Conservation (phyloP, 2,113 vertebrate species). For the Entomyzon cyanotis region DNA sequence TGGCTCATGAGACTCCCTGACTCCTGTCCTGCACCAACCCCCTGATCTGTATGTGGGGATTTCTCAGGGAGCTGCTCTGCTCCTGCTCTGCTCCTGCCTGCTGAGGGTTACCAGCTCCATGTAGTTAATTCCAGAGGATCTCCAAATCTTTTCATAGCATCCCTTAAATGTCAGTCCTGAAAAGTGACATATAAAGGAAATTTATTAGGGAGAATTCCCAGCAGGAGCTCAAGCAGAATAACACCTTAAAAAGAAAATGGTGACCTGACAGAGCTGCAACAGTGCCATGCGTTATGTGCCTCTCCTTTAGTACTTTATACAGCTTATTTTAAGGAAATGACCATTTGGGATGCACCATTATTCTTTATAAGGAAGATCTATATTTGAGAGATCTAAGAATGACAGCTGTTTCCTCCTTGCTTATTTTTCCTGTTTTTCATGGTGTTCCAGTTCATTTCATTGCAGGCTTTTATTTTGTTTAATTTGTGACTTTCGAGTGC, state of each 20-base stretch:
- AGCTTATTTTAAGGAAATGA: conserved; percentile 29
- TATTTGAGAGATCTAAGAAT: conserved; percentile 11
- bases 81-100: not conserved
- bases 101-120: not conserved
- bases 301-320: conserved; percentile 17
- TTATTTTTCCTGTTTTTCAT: not conserved
- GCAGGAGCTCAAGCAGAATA: conserved; percentile 15
- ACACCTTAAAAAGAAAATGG: conserved; percentile 17
- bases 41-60: too few relatives aligned
- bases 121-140: not conserved
- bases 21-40: not conserved
- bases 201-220: conserved; percentile 54
- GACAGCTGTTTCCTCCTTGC: not conserved
- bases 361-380: conserved; percentile 38
- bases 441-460: not conserved
- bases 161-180: not conserved
- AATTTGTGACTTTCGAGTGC: not conserved
- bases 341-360: not conserved
- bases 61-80: not conserved
- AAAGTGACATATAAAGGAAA: not conserved
- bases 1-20: not conserved
- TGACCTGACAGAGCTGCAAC: conserved; percentile 7
- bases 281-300: conserved; percentile 21
- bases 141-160: not conserved
- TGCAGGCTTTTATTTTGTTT: not conserved